Conservation (phyloP, 1,140 invertebrate genomes). For the Psilanteris sp. region DNA sequence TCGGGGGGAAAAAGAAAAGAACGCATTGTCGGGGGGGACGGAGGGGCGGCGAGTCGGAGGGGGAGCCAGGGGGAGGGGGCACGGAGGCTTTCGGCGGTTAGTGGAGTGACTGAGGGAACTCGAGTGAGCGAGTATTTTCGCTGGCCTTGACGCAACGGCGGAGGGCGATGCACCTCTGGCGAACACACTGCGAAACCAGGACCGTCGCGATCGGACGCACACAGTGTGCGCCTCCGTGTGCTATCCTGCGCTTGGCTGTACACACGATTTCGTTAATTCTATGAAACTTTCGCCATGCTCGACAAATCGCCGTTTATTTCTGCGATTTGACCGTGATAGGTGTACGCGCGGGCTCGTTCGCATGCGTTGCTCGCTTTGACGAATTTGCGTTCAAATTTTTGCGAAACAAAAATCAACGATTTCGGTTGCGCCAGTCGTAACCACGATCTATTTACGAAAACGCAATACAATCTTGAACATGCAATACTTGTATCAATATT, state of each 20-base stretch:
- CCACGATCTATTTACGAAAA: no score
- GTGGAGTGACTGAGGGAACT: conserved; percentile 69
- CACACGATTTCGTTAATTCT: conserved; percentile 56
- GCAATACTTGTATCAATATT: no score
- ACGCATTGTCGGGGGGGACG: conserved; percentile 24
- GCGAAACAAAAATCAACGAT: no score
- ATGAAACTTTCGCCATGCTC: conserved; percentile 34
- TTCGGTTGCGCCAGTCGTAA: no score
- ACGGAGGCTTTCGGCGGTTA: conserved; percentile 75
- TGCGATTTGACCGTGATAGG: no score
- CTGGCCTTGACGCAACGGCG: conserved; percentile 79
- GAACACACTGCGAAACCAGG: conserved; percentile 76
- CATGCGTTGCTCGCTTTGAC: no score
- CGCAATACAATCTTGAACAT: no score
- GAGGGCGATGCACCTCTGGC: conserved; percentile 79
- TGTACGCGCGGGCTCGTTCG: no score
- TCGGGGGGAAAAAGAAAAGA: conserved; percentile 33
- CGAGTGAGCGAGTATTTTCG: conserved; percentile 77
- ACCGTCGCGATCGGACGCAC: conserved; percentile 66
- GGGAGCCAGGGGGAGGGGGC: conserved; percentile 41
- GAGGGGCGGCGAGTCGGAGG: conserved; percentile 7
- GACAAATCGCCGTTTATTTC: conserved; percentile 18
- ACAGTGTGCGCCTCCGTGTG: conserved; percentile 58
- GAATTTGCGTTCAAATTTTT: no score
- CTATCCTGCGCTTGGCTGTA: conserved; percentile 40